A percentile compares a stretch with the other conserved stretches of the same genome.
These are phyloP conservation scores for Lomographa bimaculata DNA, from an alignment of 2,888 invertebrate species.

Conservation along the genomic window DNA sequence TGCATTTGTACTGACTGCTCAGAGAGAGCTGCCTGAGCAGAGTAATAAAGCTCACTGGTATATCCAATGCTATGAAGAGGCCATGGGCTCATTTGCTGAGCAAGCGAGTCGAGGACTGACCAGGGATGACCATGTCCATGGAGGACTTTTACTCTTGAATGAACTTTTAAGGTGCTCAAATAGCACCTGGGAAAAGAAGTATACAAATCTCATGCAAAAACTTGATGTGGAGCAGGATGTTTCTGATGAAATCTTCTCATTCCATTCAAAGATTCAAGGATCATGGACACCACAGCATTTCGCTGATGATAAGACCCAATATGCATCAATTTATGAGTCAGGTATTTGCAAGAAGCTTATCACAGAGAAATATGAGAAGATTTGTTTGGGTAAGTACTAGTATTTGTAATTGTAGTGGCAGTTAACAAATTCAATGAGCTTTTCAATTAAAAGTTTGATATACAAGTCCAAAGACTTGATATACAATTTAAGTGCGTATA, in stretches of 20 bases:
- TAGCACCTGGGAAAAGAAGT: conserved; percentile 92
- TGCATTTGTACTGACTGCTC: conserved; percentile 96
- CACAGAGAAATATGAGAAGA: conserved; percentile 91
- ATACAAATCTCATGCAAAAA: conserved; percentile 88
- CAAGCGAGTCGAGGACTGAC: conserved; percentile 85
- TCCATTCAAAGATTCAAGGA: conserved; percentile 74
- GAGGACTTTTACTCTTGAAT: conserved; percentile 95
- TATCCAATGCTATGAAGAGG: conserved; percentile 95
- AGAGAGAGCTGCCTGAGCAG: conserved; percentile 96
- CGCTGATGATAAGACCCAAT: conserved; percentile 60
- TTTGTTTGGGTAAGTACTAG: conserved; percentile 83
- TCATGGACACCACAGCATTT: conserved; percentile 57
- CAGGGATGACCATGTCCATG: conserved; percentile 96
- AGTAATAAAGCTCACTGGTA: conserved; percentile 95
- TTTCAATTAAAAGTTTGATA: no score
- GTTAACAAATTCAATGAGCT: no score
- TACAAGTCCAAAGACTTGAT: no score
- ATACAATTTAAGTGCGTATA: no score
- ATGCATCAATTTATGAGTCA: conserved; percentile 87
- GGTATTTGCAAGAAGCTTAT: conserved; percentile 93
- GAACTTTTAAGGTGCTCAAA: conserved; percentile 96
- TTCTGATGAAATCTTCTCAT: conserved; percentile 77
- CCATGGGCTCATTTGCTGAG: conserved; percentile 90
- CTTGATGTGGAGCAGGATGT: conserved; percentile 73
- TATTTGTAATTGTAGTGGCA: no score